Base-by-base conservation (phyloP, 2,797 vertebrate species). In the Poeciliopsis paucimaculata region DNA sequence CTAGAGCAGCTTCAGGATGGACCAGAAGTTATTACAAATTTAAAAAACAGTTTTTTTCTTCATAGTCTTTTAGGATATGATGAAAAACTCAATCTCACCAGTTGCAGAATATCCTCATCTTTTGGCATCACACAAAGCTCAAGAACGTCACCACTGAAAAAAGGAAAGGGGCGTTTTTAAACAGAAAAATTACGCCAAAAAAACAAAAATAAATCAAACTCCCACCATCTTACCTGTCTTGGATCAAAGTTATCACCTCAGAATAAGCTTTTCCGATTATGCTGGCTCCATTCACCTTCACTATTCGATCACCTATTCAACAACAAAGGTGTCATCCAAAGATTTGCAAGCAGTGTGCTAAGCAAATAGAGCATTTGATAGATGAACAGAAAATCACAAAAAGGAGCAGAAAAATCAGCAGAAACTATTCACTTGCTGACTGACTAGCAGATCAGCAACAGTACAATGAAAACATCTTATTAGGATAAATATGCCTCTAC, bases 91-190 rank as follows among this genome's bases (percentile, higher is more conserved):
- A 79, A 80, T 93, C 97, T 95, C 96, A 99, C 98, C 97, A 99
- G 89, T 45, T 99, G 98, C 78, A 99, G 96, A 83, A 99, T 98
- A 86, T 99, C 98, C 90, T 99, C 98, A 82, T 99, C 98, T 96
- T 99, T 99, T 90, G 98, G 98, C 98, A 99, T 99, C 84, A 99
- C 98, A 87, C 98, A 98, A 87, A 99, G 97, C 89, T 99, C 98
- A 89, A 99, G 95, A 81, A 97, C 93, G 43, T 96, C 95, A 75
- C 97, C 97, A 92, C 98, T 99, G 94, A 84, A 96, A 91, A 47
- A 36, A 71, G 51, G 20, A 53, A 53, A 53, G 23, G 23, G 8
- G 8, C 8, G 1, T 41, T 68, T 26, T 68, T 26, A 84, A 82
- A 28, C 75, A 55, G 75, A 36, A 47, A 75, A 55, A 77, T 6